Evolutionary conservation across 2,113 vertebrate species (phyloP), one percentile per base, ranked within the genome.

Genomic region (Pelobates fuscus): DNA sequence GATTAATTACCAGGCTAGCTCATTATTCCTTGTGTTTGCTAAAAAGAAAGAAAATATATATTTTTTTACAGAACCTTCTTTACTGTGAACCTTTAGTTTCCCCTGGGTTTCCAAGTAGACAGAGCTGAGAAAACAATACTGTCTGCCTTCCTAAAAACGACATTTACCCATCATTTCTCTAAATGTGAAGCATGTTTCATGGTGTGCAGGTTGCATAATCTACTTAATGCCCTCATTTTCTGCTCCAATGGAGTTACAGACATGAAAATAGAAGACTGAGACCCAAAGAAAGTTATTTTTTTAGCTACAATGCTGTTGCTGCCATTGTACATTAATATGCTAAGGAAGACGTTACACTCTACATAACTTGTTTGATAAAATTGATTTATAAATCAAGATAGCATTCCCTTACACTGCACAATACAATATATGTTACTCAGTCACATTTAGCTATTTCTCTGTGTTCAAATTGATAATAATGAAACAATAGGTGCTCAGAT

Each of bases 41-140:
- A n/a, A 14, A 85, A 84, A 89, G 88, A 86, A 87, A 86, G 86
- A 91, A 88, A 17, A 78, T 87, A 86, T 91, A 88, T 87, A 89
- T 92, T 89, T 84, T 85, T 90, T 87, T 86, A 82, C 76, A 65
- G 77, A 78, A 69, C 81, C 84, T 85, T 86, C 88, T 73, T 84
- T 87, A 89, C 86, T 78, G 79, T 80, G 32, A 81, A 66, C 75
- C 80, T 55, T 52, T 69, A 46, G 63, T 60, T 84, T 84, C 86
- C 85, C 86, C 61, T 80, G 86, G 83, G 88, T 82, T 77, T 60
- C 49, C 67, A 82, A 71, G 83, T 79, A 81, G 77, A 74, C 77
- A 82, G 69, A 77, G 81, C 83, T 74, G 70, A 70, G 85, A 82
- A 65, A 85, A 62, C 76, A 44, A 24, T 67, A 78, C 82, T 78